A percentile compares a stretch with the other conserved stretches of the same genome.
Evolutionary conservation across 2,113 vertebrate species (phyloP).

Genomic region (Abramis brama): DNA sequence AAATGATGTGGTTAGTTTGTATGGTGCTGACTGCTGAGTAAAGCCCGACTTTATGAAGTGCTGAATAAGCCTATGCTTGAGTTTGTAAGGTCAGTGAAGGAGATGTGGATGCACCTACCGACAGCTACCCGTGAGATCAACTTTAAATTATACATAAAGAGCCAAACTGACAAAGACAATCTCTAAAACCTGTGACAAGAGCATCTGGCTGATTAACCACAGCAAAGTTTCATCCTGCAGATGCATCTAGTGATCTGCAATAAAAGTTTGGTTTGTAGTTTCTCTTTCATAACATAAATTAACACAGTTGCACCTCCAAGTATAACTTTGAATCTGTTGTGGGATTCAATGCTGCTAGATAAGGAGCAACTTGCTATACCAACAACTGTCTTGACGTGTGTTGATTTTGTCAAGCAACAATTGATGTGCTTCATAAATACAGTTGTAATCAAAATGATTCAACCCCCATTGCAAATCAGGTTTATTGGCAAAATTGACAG

Average conservation of each 20-base stretch:
- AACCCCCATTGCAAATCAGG: too few relatives aligned
- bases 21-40: background rate
- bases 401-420: too few relatives aligned
- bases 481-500: too few relatives aligned
- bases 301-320: background rate
- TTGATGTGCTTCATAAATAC: background rate
- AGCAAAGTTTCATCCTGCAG: too few relatives aligned
- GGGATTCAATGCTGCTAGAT: background rate
- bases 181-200: background rate
- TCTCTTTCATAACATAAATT: background rate
- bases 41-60: conserved; percentile 9
- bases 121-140: background rate
- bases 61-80: background rate
- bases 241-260: too few relatives aligned
- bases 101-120: background rate
- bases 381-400: too few relatives aligned
- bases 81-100: background rate
- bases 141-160: conserved; percentile 26
- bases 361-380: background rate
- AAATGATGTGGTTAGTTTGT: background rate
- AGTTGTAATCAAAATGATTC: too few relatives aligned
- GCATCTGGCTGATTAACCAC: background rate
- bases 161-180: conserved; percentile 18
- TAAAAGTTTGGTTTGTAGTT: too few relatives aligned
- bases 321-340: background rate